A percentile compares a stretch with the other conserved stretches of the same genome.
These are phyloP conservation scores for Muscicapa comitata DNA, from an alignment of 2,797 vertebrate species.

Conservation along the genomic window DNA sequence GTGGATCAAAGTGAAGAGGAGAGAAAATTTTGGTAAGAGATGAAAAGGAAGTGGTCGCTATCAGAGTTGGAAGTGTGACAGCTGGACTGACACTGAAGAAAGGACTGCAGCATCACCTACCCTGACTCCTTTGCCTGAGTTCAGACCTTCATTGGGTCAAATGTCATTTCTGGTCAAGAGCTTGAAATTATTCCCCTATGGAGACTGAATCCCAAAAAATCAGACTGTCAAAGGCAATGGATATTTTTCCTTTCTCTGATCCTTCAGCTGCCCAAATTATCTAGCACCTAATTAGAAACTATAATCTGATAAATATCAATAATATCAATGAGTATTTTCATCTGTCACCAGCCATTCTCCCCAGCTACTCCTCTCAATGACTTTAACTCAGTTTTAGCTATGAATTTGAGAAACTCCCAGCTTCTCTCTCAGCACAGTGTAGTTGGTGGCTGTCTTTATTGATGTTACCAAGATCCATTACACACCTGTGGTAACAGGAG, in stretches of 20 bases:
- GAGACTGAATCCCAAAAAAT: background rate
- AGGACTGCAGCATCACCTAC: background rate
- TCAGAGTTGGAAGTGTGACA: background rate
- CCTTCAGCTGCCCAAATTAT: background rate
- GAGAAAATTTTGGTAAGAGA: background rate
- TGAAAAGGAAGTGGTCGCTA: background rate
- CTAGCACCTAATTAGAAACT: background rate
- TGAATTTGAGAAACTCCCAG: background rate
- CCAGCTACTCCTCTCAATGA: accelerated
- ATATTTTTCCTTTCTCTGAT: background rate
- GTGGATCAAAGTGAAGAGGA: background rate
- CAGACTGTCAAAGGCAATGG: background rate
- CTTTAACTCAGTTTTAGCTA: background rate
- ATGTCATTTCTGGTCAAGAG: background rate
- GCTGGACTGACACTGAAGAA: background rate
- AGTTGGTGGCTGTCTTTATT: background rate
- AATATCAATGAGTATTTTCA: background rate
- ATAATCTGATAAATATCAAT: background rate
- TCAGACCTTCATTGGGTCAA: background rate
- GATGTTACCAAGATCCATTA: background rate
- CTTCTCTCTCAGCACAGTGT: background rate
- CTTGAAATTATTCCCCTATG: background rate
- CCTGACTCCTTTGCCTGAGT: background rate
- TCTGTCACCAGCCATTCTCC: background rate
- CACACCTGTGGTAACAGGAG: background rate